Percentiles rank a stretch among this genome's conserved stretches.
These are phyloP conservation scores for Sarcophaga variegata DNA, from an alignment of 2,888 invertebrate species.

Conservation along the genomic window DNA sequence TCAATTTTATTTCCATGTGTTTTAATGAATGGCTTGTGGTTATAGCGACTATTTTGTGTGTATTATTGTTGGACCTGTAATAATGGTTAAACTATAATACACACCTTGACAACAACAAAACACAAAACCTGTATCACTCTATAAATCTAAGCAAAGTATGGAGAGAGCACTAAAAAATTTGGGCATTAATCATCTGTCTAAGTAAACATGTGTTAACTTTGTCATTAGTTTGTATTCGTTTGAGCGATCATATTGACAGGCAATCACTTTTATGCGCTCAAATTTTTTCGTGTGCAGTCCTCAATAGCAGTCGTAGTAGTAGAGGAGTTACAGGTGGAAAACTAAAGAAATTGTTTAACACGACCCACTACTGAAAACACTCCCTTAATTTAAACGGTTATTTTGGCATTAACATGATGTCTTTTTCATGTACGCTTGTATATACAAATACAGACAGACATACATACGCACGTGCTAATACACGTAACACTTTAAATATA, in stretches of 20 bases:
- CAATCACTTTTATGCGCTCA: too few relatives aligned
- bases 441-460: neutral
- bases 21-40: constrained; percentile 15
- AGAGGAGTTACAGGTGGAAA: neutral
- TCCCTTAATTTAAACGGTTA: constrained; percentile 43
- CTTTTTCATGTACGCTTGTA: neutral
- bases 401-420: constrained; percentile 13
- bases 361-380: constrained; percentile 30
- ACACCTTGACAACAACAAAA: constrained; percentile 42
- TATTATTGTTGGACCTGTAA: constrained; percentile 5
- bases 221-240: too few relatives aligned
- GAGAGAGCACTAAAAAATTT: too few relatives aligned
- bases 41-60: neutral
- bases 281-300: too few relatives aligned
- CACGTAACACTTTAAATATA: too few relatives aligned
- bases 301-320: too few relatives aligned
- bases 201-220: constrained; percentile 22
- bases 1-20: constrained; percentile 2
- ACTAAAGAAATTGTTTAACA: constrained; percentile 41
- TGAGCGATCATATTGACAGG: too few relatives aligned
- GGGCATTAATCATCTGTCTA: neutral
- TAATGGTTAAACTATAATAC: constrained; percentile 49
- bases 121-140: neutral
- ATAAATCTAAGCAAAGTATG: neutral
- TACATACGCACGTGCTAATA: neutral